phyloP scores from a whole-genome alignment of 2,797 vertebrate genomes.

The Meriones psammophilus region DNA sequence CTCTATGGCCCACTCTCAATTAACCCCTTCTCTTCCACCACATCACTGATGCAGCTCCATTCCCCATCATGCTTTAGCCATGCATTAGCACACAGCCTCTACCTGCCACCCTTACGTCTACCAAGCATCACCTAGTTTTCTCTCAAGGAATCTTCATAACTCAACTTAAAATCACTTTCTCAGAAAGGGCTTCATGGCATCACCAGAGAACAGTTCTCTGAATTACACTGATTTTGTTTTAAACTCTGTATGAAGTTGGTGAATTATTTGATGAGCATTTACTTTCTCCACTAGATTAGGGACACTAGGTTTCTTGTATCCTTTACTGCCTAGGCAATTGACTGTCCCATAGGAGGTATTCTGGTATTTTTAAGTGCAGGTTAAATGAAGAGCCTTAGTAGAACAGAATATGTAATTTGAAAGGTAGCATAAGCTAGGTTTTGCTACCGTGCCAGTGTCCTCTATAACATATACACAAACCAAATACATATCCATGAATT shows the following conservation, averaged over 20 bases:
- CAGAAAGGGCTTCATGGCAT: neutral
- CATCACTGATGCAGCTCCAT: neutral
- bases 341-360: neutral
- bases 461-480: neutral
- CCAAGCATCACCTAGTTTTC: neutral
- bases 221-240: neutral
- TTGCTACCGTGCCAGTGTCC: neutral
- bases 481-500: neutral
- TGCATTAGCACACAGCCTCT: neutral
- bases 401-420: neutral
- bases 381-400: neutral
- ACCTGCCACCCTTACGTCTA: neutral
- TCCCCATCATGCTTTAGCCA: neutral
- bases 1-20: neutral
- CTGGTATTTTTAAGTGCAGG: neutral
- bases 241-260: neutral
- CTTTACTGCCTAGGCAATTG: neutral
- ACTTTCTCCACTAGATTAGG: neutral
- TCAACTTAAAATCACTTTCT: slow-evolving; percentile 36
- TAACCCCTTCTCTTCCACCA: neutral
- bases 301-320: neutral
- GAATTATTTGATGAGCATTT: neutral
- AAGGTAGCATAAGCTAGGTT: slow-evolving; percentile 10
- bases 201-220: neutral
- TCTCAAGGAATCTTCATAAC: neutral